Conservation (phyloP, 2,113 vertebrate genomes). For the Opisthocomus hoazin region DNA sequence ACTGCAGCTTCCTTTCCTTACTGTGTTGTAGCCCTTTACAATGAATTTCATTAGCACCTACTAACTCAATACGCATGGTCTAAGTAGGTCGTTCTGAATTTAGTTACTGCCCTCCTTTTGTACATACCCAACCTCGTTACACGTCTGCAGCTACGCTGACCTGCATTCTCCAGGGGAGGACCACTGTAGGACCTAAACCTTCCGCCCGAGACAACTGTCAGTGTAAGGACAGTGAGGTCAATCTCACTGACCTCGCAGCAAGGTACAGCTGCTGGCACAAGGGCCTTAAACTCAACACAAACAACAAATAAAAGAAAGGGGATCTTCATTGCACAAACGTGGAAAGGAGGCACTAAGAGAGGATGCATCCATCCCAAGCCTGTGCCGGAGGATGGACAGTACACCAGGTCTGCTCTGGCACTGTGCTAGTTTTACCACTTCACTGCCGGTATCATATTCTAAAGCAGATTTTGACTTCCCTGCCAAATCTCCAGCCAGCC, state of each 20-base stretch:
- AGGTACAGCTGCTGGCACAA: not conserved
- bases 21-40: not conserved
- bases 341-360: not conserved
- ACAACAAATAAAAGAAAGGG: not conserved
- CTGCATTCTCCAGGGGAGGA: not conserved
- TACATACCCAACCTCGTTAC: not conserved
- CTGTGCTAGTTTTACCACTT: not conserved
- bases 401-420: not conserved
- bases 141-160: not conserved
- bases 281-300: not conserved
- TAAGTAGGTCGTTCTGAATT: constrained; percentile 49
- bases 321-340: not conserved
- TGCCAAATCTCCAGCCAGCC: not conserved
- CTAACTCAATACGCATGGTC: not conserved
- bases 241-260: not conserved
- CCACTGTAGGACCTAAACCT: not conserved
- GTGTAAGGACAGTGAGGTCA: not conserved
- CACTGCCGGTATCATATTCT: not conserved
- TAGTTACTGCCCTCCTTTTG: constrained; percentile 38
- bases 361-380: not conserved
- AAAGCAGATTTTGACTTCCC: not conserved
- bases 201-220: not conserved
- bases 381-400: not conserved
- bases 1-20: not conserved
- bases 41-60: constrained; percentile 16